A percentile compares a stretch with the other conserved stretches of the same genome.
phyloP scores from a whole-genome alignment of 2,797 vertebrate genomes.

The Vireo griseus region DNA sequence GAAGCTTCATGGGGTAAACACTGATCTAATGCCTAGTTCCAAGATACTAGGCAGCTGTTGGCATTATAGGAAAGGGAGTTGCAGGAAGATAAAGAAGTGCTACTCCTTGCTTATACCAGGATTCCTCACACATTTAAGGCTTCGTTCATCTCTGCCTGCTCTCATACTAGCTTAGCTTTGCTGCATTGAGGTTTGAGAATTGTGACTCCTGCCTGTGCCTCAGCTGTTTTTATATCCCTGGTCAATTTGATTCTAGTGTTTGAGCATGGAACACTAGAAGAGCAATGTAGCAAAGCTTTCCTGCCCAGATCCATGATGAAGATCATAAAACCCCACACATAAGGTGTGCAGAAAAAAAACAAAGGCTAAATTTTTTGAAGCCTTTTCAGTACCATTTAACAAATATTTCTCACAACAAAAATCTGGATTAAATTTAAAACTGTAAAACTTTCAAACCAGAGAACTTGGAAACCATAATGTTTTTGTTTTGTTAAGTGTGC shows the following conservation, averaged over 20 bases:
- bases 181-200: neutral
- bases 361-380: neutral
- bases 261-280: neutral
- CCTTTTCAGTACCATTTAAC: neutral
- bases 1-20: neutral
- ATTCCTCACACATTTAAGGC: neutral
- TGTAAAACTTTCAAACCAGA: neutral
- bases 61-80: neutral
- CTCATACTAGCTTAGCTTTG: neutral
- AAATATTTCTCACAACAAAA: neutral
- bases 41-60: neutral
- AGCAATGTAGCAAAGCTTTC: neutral
- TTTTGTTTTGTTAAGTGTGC: neutral
- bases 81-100: neutral
- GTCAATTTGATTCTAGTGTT: neutral
- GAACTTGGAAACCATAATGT: neutral
- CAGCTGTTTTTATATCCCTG: neutral
- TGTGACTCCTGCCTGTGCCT: neutral
- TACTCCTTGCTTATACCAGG: neutral
- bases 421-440: neutral
- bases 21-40: neutral
- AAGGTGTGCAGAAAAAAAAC: neutral
- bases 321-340: neutral
- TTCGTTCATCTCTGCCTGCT: neutral
- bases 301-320: neutral